Base-by-base conservation (phyloP, 2,888 invertebrate species). In the Emesis furor region DNA sequence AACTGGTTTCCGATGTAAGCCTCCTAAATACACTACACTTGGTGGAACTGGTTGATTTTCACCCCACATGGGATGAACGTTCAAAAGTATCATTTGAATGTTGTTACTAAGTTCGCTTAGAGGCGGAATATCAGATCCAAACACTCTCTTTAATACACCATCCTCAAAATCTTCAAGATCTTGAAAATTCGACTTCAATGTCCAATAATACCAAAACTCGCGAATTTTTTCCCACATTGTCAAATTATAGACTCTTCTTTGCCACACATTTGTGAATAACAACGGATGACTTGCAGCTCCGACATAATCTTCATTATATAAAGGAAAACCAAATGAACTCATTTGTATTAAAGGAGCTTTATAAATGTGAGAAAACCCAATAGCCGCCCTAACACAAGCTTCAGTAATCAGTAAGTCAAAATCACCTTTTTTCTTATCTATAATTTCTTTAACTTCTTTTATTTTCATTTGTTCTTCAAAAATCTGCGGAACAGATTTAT, bases 51-150 rank as follows among this genome's bases (percentile, higher is more conserved):
- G 96, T 17, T 93, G 89, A 69, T 93, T 92, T 0, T 86, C 89
- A 46, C 91, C 92, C 90, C 94, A 93, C 12, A 94, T 82, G 0
- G 94, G 93, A 89, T 97, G 92, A 1, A 91, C 88, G 81, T 96
- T 96, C 1, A 95, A 59, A 82, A 97, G 93, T 24, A 96, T 62
- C 91, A 96, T 89, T 65, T 94, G 93, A n/a, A 94, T 89, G 74
- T 91, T 91, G n/a, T 91, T 86, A 17, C 76, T 81, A 32, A 93
- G 85, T 67, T 91, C 89, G n/a, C 51, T 82, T 5, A 92, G 6
- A 6, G 81, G 37, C 1, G 92, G 91, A 2, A 86, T 67, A 59
- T 91, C 78, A 2, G 86, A 51, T 14, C 93, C 93, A 84, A 93
- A 91, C 4, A 88, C 12, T 76, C 65, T 82, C 68, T 74, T 89